Base-by-base conservation (phyloP, 2,113 vertebrate species). In the Indicator maculatus region DNA sequence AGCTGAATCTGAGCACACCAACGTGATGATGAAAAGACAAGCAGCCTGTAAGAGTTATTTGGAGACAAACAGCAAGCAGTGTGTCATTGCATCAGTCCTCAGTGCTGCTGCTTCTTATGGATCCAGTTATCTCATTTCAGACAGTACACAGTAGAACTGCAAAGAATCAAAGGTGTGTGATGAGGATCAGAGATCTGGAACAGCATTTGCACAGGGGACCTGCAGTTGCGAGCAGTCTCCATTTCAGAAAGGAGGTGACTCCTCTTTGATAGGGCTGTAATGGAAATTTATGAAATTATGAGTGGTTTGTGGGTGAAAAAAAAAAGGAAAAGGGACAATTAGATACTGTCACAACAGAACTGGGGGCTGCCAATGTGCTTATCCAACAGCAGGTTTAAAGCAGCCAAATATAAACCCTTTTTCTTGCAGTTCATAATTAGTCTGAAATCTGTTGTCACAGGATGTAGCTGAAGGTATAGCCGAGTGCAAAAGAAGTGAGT, bases 141-240 rank as follows among this genome's bases (percentile, higher is more conserved):
- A 38, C 8, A 52, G 39, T 1, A 6, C 6, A 1, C 1, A 0
- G 83, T 2, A 11, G 30, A 77, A 55, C 9, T 24, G 16, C 12
- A 7, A 47, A 50, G 52, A 59, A 60, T 59, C 56, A 61, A 58
- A 63, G 28, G 10, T 7, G 26, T 7, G 1, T 16, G 74, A 60
- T 63, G 61, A 5, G 2, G 27, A 66, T 71, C 58, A 71, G 61
- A 59, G 23, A 14, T 60, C 39, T 36, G 58, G 73, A 63, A 78
- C 58, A 39, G 8, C 4, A 0, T 69, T 65, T 61, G 53, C n/a
- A 16, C 19, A 60, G 19, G 66, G 31, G 82, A 36, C 31, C 31
- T 78, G 47, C 50, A 41, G 53, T 12, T 28, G 53, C 18, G 45
- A 41, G 38, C 20, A 74, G 56, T 50, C 53, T 39, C 30, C 36